Conservation (phyloP, 1,140 invertebrate species). For the Heliothis virescens region DNA sequence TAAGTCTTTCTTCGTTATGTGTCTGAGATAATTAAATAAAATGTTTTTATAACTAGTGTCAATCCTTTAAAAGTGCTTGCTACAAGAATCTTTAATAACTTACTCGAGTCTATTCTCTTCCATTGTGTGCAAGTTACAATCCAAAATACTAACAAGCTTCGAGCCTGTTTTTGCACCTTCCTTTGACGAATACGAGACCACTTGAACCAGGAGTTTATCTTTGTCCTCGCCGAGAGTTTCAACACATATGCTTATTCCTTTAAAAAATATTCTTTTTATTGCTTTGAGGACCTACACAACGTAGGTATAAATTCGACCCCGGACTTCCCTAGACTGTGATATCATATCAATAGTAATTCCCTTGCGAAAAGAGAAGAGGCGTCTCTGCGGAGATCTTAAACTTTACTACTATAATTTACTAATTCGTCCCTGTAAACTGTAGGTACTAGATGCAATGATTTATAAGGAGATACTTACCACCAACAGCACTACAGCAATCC, state of each 20-base stretch:
- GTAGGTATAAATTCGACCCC: too few species aligned
- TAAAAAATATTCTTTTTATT: slow-evolving; percentile 4
- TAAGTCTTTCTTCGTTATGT: slow-evolving; percentile 74
- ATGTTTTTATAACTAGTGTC: neutral
- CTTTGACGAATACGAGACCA: slow-evolving; percentile 84
- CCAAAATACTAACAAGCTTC: slow-evolving; percentile 86
- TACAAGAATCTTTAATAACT: slow-evolving; percentile 48
- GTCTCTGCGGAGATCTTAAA: too few species aligned
- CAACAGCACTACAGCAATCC: slow-evolving; percentile 80
- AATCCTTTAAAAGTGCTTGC: neutral
- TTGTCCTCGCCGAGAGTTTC: slow-evolving; percentile 77
- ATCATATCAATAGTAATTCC: too few species aligned
- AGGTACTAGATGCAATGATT: too few species aligned
- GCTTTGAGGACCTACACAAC: too few species aligned
- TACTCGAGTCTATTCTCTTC: slow-evolving; percentile 87
- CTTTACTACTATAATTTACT: too few species aligned
- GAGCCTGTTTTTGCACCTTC: slow-evolving; percentile 84
- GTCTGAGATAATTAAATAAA: slow-evolving; percentile 60
- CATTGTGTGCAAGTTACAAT: slow-evolving; percentile 86
- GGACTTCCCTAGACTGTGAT: too few species aligned
- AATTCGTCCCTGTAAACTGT: too few species aligned
- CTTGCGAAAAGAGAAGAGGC: too few species aligned
- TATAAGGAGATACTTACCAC: slow-evolving; percentile 67
- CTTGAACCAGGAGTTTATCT: slow-evolving; percentile 84
- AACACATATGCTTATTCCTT: slow-evolving; percentile 79